A percentile compares a stretch with the other conserved stretches of the same genome.
Conservation (phyloP, 2,113 vertebrate genomes). For the Columba janthina region DNA sequence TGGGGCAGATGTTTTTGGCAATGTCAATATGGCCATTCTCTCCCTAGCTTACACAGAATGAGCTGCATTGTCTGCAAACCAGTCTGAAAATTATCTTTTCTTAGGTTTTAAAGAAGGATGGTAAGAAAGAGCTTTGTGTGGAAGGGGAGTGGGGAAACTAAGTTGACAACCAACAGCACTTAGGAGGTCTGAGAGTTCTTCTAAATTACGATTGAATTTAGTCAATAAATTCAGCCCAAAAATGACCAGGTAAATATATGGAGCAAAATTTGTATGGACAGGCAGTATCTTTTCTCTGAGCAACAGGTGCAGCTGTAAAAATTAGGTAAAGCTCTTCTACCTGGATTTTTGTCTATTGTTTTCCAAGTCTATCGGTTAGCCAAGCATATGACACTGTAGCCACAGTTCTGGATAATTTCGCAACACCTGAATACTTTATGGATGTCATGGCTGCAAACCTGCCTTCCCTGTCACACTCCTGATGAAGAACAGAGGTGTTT, state of each 20-base stretch:
- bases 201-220: neutral
- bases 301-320: neutral
- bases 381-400: neutral
- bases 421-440: neutral
- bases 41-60: no score
- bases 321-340: neutral
- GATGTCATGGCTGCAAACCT: neutral
- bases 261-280: neutral
- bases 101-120: neutral
- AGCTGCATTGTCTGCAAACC: neutral
- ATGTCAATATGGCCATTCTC: no score
- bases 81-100: neutral
- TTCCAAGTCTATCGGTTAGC: fast-evolving
- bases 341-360: neutral
- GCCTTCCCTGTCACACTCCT: neutral
- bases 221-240: neutral
- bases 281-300: neutral
- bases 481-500: neutral
- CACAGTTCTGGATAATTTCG: neutral
- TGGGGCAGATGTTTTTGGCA: no score
- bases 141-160: neutral
- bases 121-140: neutral
- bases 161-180: neutral
- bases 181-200: neutral
- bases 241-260: neutral